Evolutionary conservation across 2,888 invertebrate species (phyloP), one percentile per base, ranked within the genome.

Genomic region (Brenthis daphne): DNA sequence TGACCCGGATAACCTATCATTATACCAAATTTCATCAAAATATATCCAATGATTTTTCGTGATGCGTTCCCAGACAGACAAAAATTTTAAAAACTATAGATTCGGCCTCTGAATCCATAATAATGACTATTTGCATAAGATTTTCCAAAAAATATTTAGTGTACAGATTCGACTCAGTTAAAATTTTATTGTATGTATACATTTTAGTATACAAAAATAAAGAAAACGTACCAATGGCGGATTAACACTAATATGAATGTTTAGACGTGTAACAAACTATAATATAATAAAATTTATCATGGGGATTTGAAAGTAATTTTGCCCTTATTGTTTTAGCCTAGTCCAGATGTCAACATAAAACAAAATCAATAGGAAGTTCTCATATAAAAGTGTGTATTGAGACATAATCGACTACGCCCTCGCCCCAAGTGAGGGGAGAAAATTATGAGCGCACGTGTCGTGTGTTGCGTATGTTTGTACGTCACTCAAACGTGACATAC

Each of bases 381-480:
- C 76, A 77, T 70, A 75, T 74, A 74, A 73, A 75, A 74, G 58
- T 48, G 60, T 60, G 60, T 67, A 73, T 63, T 63, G 53, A 53
- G 53, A 33, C 53, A 54, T 63, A 63, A 63, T 63, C 63, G 53
- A 63, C 54, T 51, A 53, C 63, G 63, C 63, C 63, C 63, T 63
- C 61, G 16, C 61, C 70, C 57, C 43, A 63, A 43, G 54, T 63
- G 71, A 73, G 75, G 72, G 71, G 70, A 61, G 61, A 50, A 71
- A 43, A 43, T 43, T 43, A 43, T 8, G 37, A 43, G 67, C 68
- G 80, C 87, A 85, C 87, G 87, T 86, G 87, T 72, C 84, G 73
- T 73, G 78, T 81, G 83, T 82, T 82, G 80, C 82, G 81, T 81
- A 72, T 78, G 83, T 82, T 77, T 78, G 81, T 80, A 76, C 79